These are phyloP conservation scores for Mastomys natalensis DNA, from an alignment of 2,113 vertebrate species.

Conservation along the genomic window DNA sequence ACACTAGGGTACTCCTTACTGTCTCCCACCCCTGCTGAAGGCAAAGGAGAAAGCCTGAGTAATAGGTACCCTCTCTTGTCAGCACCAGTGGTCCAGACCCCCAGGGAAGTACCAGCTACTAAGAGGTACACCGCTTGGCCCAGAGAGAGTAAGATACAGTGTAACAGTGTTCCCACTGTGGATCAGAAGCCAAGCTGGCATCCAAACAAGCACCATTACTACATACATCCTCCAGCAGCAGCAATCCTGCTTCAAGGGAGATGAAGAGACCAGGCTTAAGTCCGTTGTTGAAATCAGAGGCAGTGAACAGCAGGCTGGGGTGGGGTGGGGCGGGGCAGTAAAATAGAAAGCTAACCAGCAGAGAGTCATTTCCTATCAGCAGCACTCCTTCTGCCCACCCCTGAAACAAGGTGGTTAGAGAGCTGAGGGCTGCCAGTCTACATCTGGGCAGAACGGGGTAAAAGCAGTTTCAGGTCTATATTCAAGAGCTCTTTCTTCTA, in stretches of 20 bases:
- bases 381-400: background rate
- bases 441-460: background rate
- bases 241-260: background rate
- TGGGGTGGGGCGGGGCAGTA: fast-evolving
- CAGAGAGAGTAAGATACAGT: background rate
- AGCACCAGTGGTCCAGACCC: background rate
- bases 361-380: background rate
- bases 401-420: background rate
- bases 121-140: background rate
- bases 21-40: background rate
- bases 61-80: slow-evolving; percentile 1
- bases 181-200: background rate
- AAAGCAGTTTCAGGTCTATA: background rate
- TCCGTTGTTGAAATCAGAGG: background rate
- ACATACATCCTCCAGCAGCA: background rate
- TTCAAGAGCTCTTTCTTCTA: background rate
- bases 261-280: background rate
- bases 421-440: background rate
- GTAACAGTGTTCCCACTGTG: background rate
- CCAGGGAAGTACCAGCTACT: background rate
- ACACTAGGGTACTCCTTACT: background rate
- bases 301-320: background rate
- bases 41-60: background rate
- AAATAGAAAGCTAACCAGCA: background rate
- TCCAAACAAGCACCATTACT: background rate